Conservation (phyloP, 2,113 vertebrate genomes). For the Uria aalge region DNA sequence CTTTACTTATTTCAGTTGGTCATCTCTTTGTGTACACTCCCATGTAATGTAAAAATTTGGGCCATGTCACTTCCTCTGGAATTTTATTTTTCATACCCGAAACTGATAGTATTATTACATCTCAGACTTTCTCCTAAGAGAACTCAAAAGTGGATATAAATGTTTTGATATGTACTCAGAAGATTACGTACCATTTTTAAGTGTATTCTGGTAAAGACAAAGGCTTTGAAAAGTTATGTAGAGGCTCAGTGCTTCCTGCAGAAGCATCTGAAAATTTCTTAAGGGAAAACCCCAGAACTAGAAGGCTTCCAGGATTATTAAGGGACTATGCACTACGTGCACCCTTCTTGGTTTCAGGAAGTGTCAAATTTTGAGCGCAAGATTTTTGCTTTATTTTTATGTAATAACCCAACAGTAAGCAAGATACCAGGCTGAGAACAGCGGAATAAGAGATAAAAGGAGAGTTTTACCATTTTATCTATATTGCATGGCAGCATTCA, state of each 20-base stretch:
- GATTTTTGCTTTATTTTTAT: background rate
- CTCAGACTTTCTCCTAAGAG: background rate
- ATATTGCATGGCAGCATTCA: background rate
- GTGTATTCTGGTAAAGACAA: background rate
- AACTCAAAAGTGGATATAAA: background rate
- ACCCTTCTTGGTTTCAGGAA: background rate
- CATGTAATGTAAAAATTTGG: background rate
- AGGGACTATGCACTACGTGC: rapidly evolving
- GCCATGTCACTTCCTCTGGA: background rate
- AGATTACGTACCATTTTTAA: background rate
- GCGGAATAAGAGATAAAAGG: background rate
- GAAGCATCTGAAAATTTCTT: background rate
- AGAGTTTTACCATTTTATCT: background rate
- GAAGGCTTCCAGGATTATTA: background rate
- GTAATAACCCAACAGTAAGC: background rate
- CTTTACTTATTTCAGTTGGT: background rate
- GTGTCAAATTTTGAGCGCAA: background rate
- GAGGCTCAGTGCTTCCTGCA: background rate
- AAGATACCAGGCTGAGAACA: background rate
- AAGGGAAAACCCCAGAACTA: background rate
- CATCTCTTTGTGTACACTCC: rapidly evolving
- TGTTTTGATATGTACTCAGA: background rate
- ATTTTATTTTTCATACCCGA: background rate
- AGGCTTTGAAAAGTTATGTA: background rate
- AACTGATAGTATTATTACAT: background rate